phyloP scores from a whole-genome alignment of 1,140 invertebrate species.

The Tribolium castaneum region DNA sequence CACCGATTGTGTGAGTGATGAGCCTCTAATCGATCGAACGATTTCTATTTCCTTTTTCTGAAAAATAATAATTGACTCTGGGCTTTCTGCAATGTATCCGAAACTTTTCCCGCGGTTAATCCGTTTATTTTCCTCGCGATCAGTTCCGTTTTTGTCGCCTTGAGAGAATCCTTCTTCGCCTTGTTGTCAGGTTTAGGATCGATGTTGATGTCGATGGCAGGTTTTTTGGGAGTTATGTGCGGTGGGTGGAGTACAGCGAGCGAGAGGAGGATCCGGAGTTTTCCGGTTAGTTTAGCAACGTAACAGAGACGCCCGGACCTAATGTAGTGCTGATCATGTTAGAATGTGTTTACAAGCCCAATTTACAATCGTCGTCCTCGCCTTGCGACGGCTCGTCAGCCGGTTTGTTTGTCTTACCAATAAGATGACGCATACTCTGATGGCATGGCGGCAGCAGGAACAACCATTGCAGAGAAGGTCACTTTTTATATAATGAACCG shows the following conservation, averaged over 20 bases:
- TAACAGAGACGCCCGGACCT: constrained; percentile 57
- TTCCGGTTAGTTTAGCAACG: constrained; percentile 53
- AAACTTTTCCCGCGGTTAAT: not conserved
- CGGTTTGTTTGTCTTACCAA: constrained; percentile 60
- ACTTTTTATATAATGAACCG: not conserved
- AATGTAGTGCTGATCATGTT: constrained; percentile 65
- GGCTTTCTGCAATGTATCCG: no score
- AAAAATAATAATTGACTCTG: no score
- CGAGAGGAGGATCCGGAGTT: constrained; percentile 43
- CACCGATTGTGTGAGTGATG: not conserved
- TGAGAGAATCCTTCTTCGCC: not conserved
- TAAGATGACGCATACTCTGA: constrained; percentile 58
- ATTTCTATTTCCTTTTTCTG: no score
- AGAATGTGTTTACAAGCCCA: constrained; percentile 64
- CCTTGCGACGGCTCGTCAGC: constrained; percentile 58
- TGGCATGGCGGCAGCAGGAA: constrained; percentile 3
- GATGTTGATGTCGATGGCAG: constrained; percentile 19
- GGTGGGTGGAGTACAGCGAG: constrained; percentile 19
- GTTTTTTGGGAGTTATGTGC: constrained; percentile 8
- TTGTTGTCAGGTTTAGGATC: not conserved
- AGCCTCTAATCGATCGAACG: not conserved
- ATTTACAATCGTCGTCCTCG: constrained; percentile 62
- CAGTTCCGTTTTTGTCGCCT: not conserved
- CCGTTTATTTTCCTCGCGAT: not conserved
- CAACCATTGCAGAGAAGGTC: constrained; percentile 7